Evolutionary conservation across 2,113 vertebrate species (phyloP).

Genomic region (Toxotes chatareus): DNA sequence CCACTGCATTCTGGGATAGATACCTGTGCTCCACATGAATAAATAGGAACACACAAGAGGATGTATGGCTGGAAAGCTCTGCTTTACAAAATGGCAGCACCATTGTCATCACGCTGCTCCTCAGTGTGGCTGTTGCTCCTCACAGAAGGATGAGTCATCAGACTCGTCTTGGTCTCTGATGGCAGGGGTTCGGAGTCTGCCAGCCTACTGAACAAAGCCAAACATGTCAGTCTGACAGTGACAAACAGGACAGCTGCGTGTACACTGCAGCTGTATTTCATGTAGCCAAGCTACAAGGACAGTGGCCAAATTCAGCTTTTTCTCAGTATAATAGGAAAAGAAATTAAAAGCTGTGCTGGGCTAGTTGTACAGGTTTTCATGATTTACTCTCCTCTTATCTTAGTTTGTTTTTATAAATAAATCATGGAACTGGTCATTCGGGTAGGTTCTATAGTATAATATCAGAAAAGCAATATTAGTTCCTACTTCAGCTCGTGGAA

Average conservation of each 20-base stretch:
- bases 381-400: background rate
- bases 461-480: background rate
- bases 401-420: background rate
- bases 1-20: background rate
- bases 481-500: background rate
- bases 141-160: constrained; percentile 42
- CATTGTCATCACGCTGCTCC: constrained; percentile 2
- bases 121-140: constrained; percentile 14
- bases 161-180: constrained; percentile 17
- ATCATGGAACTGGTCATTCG: background rate
- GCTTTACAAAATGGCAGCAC: constrained; percentile 19
- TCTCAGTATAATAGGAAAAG: background rate
- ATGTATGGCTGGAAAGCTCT: background rate
- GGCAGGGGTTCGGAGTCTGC: constrained; percentile 34
- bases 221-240: constrained; percentile 49
- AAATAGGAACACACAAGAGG: background rate
- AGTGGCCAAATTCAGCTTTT: background rate
- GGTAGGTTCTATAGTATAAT: background rate
- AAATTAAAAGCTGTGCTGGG: background rate
- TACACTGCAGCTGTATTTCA: constrained; percentile 35
- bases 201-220: constrained; percentile 45
- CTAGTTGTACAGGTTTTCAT: background rate
- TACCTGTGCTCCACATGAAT: background rate
- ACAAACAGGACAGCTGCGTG: constrained; percentile 35
- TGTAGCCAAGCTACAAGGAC: constrained; percentile 12